Conservation (phyloP, 2,888 invertebrate genomes). For the Nomada fabriciana region DNA sequence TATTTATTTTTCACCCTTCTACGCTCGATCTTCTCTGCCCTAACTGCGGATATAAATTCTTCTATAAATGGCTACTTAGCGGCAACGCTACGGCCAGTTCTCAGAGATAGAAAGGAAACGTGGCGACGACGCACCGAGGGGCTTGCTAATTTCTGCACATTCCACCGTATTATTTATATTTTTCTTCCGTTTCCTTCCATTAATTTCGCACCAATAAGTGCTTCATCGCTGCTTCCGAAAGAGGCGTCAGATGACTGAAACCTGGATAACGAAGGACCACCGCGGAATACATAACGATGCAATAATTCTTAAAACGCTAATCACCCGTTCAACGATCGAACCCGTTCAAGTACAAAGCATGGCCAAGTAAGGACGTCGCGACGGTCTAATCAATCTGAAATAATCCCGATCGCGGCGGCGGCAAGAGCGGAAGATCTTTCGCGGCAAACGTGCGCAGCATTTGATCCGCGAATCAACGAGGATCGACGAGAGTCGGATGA, state of each 20-base stretch:
- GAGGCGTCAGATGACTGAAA: no score
- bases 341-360: conserved; percentile 2
- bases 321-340: not conserved
- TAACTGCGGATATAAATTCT: conserved; percentile 79
- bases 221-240: no score
- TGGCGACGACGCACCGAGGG: conserved; percentile 22
- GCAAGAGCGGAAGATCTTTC: conserved; percentile 41
- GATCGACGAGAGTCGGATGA: conserved; percentile 69
- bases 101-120: conserved; percentile 32
- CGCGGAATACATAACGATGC: not conserved
- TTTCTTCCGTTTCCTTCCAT: no score
- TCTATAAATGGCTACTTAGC: conserved; percentile 71
- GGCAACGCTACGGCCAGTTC: conserved; percentile 45
- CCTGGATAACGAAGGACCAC: not conserved
- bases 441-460: conserved; percentile 52
- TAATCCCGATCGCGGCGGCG: conserved; percentile 37
- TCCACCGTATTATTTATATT: not conserved
- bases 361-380: conserved; percentile 17
- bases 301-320: conserved; percentile 1
- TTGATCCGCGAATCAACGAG: conserved; percentile 69
- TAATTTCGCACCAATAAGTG: no score
- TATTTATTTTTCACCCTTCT: conserved; percentile 78
- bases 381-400: conserved; percentile 47
- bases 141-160: conserved; percentile 40
- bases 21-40: conserved; percentile 62